A percentile compares a stretch with the other conserved stretches of the same genome.
Evolutionary conservation across 2,888 invertebrate species (phyloP).

Genomic region (Phlogophora meticulosa): DNA sequence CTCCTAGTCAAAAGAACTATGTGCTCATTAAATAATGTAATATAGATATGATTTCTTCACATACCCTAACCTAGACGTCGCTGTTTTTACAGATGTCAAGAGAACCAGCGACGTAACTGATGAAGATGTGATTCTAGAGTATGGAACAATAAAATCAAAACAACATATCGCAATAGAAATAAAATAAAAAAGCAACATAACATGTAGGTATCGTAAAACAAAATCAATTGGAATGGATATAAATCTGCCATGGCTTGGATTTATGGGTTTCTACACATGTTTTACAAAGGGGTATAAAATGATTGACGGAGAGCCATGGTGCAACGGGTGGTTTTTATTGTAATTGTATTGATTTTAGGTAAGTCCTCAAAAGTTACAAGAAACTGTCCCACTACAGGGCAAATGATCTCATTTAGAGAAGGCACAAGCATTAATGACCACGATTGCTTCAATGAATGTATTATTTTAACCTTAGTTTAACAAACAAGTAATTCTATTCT

Average conservation of each 20-base stretch:
- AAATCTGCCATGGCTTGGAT: constrained; percentile 46
- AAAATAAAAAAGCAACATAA: constrained; percentile 46
- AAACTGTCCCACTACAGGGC: no score
- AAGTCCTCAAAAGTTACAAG: constrained; percentile 19
- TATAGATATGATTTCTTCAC: no score
- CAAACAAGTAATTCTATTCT: no score
- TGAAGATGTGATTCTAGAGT: background rate
- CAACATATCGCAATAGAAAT: constrained; percentile 30
- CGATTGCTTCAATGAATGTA: no score
- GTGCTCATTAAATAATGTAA: no score
- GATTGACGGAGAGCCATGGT: constrained; percentile 52
- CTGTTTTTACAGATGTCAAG: background rate
- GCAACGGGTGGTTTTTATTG: constrained; percentile 20
- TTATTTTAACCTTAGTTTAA: no score
- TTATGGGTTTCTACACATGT: constrained; percentile 52
- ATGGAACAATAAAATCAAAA: constrained; percentile 30
- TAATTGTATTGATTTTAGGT: constrained; percentile 56
- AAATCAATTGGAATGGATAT: constrained; percentile 55
- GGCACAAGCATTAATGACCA: background rate
- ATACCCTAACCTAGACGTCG: no score
- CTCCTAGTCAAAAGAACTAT: no score
- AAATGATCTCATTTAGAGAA: no score
- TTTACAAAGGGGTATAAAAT: constrained; percentile 41
- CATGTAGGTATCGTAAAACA: constrained; percentile 47
- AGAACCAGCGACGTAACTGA: background rate